Conservation (phyloP, 2,797 vertebrate genomes). For the Anguilla anguilla region DNA sequence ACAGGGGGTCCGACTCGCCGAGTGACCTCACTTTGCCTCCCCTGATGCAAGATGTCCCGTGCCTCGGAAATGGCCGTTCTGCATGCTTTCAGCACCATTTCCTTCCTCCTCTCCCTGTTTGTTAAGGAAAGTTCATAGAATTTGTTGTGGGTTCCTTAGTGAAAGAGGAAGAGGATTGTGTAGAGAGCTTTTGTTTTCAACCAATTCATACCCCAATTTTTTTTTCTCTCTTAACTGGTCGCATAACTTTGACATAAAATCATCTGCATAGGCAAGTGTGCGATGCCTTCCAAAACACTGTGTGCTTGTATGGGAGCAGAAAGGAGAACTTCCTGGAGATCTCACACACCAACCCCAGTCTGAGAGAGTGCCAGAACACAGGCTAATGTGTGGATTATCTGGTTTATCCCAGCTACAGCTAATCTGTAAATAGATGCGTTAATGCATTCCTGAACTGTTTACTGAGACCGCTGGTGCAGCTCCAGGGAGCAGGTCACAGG, state of each 20-base stretch:
- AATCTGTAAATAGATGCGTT: conserved; percentile 15
- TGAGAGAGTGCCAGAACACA: neutral
- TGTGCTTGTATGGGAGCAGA: neutral
- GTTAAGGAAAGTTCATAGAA: neutral
- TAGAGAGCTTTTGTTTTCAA: neutral
- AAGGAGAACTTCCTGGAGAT: neutral
- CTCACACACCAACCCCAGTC: neutral
- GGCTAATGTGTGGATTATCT: conserved; percentile 13
- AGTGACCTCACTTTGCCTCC: neutral
- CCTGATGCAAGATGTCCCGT: neutral
- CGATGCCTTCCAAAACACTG: neutral
- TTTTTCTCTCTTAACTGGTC: neutral
- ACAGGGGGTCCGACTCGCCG: neutral
- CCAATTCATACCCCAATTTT: neutral
- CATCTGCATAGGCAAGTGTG: neutral
- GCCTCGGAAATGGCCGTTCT: conserved; percentile 1
- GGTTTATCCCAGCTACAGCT: neutral
- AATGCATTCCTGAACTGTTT: conserved; percentile 16
- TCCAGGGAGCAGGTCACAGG: neutral
- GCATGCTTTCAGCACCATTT: neutral
- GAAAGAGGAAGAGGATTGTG: neutral
- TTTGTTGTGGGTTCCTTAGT: neutral
- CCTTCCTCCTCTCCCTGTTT: conserved; percentile 13
- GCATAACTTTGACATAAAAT: neutral
- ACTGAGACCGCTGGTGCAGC: neutral